Evolutionary conservation across 2,888 invertebrate species (phyloP), one percentile per base, ranked within the genome.

Genomic region (Scrobipalpa costella): DNA sequence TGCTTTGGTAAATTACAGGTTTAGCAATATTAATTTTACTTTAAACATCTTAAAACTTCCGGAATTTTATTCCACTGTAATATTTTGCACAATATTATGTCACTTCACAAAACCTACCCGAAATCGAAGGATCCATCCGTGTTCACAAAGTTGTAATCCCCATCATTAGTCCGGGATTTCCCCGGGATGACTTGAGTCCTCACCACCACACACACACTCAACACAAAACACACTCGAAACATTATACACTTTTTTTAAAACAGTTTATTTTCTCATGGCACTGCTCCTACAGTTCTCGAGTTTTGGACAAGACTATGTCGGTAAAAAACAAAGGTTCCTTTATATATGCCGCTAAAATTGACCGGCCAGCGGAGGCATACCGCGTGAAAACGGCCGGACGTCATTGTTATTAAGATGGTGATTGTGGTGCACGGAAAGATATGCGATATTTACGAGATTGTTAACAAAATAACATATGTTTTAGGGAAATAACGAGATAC

Each of bases 71-170:
- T n/a, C n/a, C n/a, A n/a, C n/a, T n/a, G n/a, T n/a, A n/a, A n/a
- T n/a, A n/a, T n/a, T n/a, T n/a, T n/a, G n/a, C n/a, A n/a, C n/a
- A n/a, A n/a, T n/a, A n/a, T n/a, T n/a, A n/a, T n/a, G n/a, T n/a
- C n/a, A n/a, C n/a, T n/a, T 52, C 9, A 27, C n/a, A 55, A 36
- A 38, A 60, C 60, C 60, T 60, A 93, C 94, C 95, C 95, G 83
- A 95, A 96, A 80, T 94, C 93, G 75, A 93, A 96, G 19, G 95
- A 95, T 77, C 95, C 95, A 86, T 96, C 95, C 34, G 93, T 92
- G 70, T 94, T 93, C 47, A 94, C 90, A 64, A 92, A 92, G 73
- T 95, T 95, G 73, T 93, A 94, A 66, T 93, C 94, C 5, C 92
- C 92, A 68, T 92, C 93, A 66, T 89, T 93, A 3, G 90, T 85